These are phyloP conservation scores for Sylvilagus floridanus DNA, from an alignment of 2,797 vertebrate species.

Conservation along the genomic window DNA sequence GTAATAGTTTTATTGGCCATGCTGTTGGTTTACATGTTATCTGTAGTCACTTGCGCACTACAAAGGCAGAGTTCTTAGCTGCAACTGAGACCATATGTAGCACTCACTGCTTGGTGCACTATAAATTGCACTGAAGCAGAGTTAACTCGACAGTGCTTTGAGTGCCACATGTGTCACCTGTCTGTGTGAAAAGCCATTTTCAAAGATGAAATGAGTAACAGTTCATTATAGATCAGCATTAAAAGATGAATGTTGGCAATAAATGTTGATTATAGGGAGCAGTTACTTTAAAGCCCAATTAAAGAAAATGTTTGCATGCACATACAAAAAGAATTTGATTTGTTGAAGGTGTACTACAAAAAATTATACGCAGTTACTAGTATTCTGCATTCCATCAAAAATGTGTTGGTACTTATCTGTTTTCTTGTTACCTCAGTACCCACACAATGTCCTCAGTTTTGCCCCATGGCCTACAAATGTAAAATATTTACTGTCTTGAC, in stretches of 20 bases:
- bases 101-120: accelerated
- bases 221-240: conserved; percentile 2
- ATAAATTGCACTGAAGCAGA: not conserved
- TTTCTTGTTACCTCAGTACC: not conserved
- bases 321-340: not conserved
- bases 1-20: not conserved
- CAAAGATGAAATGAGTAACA: conserved; percentile 49
- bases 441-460: not conserved
- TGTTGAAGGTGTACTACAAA: not conserved
- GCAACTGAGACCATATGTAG: not conserved
- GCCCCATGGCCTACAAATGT: not conserved
- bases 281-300: conserved; percentile 26
- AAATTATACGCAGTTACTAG: not conserved
- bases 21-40: not conserved
- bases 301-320: not conserved
- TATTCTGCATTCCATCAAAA: not conserved
- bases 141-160: not conserved
- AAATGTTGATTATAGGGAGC: not conserved
- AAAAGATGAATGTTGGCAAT: not conserved
- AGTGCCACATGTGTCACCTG: conserved; percentile 31
- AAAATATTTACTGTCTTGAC: not conserved
- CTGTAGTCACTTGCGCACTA: not conserved
- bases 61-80: not conserved
- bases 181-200: conserved; percentile 49
- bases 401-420: not conserved